Conservation (phyloP, 2,888 invertebrate species). For the Brenthis hecate region DNA sequence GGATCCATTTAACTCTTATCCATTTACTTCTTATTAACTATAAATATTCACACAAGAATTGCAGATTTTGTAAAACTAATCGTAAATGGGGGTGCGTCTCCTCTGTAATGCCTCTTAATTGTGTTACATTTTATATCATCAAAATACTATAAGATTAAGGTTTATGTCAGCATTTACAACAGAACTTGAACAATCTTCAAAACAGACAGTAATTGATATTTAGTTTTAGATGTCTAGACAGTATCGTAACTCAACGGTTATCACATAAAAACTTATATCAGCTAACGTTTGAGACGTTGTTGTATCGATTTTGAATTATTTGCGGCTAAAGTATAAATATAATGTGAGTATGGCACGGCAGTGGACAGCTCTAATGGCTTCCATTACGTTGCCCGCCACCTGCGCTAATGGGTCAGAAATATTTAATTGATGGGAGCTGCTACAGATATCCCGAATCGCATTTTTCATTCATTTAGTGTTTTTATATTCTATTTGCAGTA, state of each 20-base stretch:
- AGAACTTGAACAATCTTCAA: too few relatives aligned
- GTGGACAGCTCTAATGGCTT: slow-evolving; percentile 69
- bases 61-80: too few relatives aligned
- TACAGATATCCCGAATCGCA: slow-evolving; percentile 64
- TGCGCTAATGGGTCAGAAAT: slow-evolving; percentile 78
- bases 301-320: slow-evolving; percentile 42
- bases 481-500: slow-evolving; percentile 41
- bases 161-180: too few relatives aligned
- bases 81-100: too few relatives aligned
- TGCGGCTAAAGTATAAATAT: slow-evolving; percentile 53
- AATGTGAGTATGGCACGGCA: slow-evolving; percentile 52
- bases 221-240: too few relatives aligned
- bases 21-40: too few relatives aligned
- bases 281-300: slow-evolving; percentile 6
- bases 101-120: too few relatives aligned
- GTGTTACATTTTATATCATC: too few relatives aligned
- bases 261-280: neutral
- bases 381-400: slow-evolving; percentile 76
- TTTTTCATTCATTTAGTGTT: slow-evolving; percentile 64
- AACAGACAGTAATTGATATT: too few relatives aligned
- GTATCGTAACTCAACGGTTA: neutral
- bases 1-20: too few relatives aligned
- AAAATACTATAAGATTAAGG: too few relatives aligned
- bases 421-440: slow-evolving; percentile 74
- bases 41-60: too few relatives aligned